These are phyloP conservation scores for Drosophila oshimai DNA, from an alignment of 1,140 invertebrate species.

Conservation along the genomic window DNA sequence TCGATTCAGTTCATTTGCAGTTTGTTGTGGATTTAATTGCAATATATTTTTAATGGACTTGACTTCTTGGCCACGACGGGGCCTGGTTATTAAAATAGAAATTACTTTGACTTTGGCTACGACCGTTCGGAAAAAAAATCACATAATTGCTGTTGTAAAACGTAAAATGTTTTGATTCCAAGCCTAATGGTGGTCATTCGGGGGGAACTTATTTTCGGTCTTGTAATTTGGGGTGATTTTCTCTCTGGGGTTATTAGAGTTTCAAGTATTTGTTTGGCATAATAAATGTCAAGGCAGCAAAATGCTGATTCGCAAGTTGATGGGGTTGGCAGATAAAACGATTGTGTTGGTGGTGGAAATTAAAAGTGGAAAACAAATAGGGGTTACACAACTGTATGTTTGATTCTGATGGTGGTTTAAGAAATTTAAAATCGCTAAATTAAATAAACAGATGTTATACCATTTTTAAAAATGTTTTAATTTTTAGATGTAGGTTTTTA, in stretches of 20 bases:
- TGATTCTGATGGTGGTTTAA: background rate
- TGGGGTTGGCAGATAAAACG: constrained; percentile 1
- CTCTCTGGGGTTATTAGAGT: constrained; percentile 4
- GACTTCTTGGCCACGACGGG: background rate
- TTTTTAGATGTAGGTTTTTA: background rate
- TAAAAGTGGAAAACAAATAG: background rate
- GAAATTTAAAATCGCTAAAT: background rate
- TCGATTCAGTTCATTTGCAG: constrained; percentile 32
- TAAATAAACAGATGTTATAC: background rate
- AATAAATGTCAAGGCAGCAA: constrained; percentile 32
- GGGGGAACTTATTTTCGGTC: constrained; percentile 5
- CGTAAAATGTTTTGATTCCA: constrained; percentile 36
- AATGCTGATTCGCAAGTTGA: background rate
- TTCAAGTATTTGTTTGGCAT: constrained; percentile 8
- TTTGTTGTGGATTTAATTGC: constrained; percentile 41
- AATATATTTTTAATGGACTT: constrained; percentile 37
- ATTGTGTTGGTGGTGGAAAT: constrained; percentile 10
- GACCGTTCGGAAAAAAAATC: background rate
- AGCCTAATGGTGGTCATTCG: constrained; percentile 27
- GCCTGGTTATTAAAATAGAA: constrained; percentile 38
- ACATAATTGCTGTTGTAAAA: constrained; percentile 32
- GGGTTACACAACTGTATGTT: background rate
- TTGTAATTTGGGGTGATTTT: constrained; percentile 32
- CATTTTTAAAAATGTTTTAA: background rate
- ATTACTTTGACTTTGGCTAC: constrained; percentile 35